Evolutionary conservation across 2,113 vertebrate genomes (phyloP).

Genomic region (Gyps fulvus): DNA sequence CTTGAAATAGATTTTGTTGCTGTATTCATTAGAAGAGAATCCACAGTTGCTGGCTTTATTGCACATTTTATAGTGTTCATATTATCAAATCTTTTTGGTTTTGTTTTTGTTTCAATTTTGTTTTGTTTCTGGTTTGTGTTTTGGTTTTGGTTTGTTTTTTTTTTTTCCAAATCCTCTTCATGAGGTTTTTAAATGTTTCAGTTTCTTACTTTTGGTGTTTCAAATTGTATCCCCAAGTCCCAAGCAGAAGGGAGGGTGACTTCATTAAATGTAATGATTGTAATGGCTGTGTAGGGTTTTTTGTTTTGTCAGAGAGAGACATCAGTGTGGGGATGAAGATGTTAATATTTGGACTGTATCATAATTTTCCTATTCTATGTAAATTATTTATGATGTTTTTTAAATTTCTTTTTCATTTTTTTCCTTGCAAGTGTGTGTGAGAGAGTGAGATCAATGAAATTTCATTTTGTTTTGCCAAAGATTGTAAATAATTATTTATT

Average conservation of each 20-base stretch:
- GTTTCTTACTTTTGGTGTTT: constrained; percentile 47
- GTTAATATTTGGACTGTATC: constrained; percentile 95
- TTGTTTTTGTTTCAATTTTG: neutral
- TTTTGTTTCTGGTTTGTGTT: neutral
- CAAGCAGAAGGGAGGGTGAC: constrained; percentile 22
- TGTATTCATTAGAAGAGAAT: neutral
- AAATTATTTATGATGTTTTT: constrained; percentile 92
- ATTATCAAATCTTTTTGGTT: neutral
- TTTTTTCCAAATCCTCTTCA: neutral
- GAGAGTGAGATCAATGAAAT: constrained; percentile 51
- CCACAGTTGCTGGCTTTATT: constrained; percentile 41
- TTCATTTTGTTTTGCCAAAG: constrained; percentile 80
- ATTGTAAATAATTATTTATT: constrained; percentile 99
- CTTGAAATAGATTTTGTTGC: neutral
- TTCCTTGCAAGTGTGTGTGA: constrained; percentile 18
- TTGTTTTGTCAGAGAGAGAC: constrained; percentile 27
- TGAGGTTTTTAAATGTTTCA: constrained; percentile 21
- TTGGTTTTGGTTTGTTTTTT: neutral
- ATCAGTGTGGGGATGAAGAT: constrained; percentile 72
- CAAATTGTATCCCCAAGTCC: constrained; percentile 38
- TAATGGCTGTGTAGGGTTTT: constrained; percentile 46
- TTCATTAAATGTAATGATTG: constrained; percentile 42
- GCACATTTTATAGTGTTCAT: constrained; percentile 56
- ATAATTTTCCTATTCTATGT: constrained; percentile 89
- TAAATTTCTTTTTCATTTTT: constrained; percentile 61